These are phyloP conservation scores for Macrophya annulata DNA, from an alignment of 2,888 invertebrate species.

Conservation along the genomic window DNA sequence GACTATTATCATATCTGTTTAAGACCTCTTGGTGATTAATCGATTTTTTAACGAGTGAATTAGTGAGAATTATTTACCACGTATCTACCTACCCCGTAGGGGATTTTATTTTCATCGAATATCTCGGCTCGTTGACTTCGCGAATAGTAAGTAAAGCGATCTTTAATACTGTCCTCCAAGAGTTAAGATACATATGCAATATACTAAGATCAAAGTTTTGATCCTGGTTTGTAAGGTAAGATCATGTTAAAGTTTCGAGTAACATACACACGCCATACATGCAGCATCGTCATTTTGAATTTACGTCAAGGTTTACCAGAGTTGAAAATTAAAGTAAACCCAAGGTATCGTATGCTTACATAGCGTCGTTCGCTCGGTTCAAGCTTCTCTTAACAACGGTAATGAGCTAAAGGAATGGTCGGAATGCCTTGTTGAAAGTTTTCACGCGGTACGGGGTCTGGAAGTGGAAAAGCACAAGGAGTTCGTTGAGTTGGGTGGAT, in stretches of 20 bases:
- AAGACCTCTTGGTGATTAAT: neutral
- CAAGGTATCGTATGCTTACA: slow-evolving; percentile 44
- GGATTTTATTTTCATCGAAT: neutral
- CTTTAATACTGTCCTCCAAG: neutral
- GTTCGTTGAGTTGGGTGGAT: slow-evolving; percentile 23
- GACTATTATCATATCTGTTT: neutral
- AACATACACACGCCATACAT: neutral
- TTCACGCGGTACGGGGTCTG: neutral
- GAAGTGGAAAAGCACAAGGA: slow-evolving; percentile 41
- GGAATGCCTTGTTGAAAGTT: slow-evolving; percentile 49
- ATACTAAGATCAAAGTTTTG: neutral
- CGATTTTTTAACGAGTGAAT: neutral
- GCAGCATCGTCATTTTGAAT: neutral
- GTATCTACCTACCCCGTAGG: neutral
- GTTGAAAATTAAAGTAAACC: slow-evolving; percentile 28
- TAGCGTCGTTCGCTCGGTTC: slow-evolving; percentile 28
- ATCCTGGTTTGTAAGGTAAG: neutral
- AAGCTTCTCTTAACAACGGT: slow-evolving; percentile 46
- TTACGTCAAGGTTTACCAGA: neutral
- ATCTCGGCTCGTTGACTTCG: neutral
- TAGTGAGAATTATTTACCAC: neutral
- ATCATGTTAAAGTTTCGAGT: neutral
- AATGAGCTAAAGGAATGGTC: slow-evolving; percentile 49
- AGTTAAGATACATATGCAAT: neutral
- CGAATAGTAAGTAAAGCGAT: neutral